Conservation (phyloP, 2,797 vertebrate species). For the Cyprinella venusta region DNA sequence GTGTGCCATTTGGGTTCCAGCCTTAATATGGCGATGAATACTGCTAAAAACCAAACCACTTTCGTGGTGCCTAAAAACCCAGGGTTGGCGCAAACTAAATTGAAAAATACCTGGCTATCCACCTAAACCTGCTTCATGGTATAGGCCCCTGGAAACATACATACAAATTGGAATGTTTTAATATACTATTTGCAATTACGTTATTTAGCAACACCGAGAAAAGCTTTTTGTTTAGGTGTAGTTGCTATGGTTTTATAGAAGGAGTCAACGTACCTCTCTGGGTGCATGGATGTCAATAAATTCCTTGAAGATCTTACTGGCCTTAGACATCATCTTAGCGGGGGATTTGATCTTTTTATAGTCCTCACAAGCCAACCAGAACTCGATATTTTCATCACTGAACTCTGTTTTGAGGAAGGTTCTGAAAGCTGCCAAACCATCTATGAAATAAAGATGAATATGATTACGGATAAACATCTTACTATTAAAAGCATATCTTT, state of each 20-base stretch:
- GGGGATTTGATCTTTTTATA: conserved; percentile 90
- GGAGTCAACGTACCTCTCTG: conserved; percentile 83
- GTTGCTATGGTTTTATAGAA: conserved; percentile 25
- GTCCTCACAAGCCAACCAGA: conserved; percentile 96
- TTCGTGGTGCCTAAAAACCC: too few species aligned
- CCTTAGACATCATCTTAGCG: conserved; percentile 85
- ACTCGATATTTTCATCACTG: conserved; percentile 96
- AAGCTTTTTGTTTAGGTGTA: conserved; percentile 7
- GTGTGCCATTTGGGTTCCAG: too few species aligned
- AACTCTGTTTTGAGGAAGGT: conserved; percentile 94
- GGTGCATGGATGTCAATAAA: conserved; percentile 90
- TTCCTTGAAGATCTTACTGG: conserved; percentile 90
- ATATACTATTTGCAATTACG: neutral
- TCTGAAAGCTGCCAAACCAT: conserved; percentile 88
- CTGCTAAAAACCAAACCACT: too few species aligned
- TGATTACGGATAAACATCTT: neutral
- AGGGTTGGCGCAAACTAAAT: too few species aligned
- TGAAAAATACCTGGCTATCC: too few species aligned
- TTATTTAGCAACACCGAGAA: neutral
- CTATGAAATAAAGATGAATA: conserved; percentile 69
- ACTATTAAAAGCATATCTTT: neutral
- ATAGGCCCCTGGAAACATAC: neutral
- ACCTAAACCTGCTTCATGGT: too few species aligned
- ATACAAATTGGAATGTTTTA: neutral
- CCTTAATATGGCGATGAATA: too few species aligned